Base-by-base conservation (phyloP, 92 coral and sea anemone species). In the Meandrina meandrites region DNA sequence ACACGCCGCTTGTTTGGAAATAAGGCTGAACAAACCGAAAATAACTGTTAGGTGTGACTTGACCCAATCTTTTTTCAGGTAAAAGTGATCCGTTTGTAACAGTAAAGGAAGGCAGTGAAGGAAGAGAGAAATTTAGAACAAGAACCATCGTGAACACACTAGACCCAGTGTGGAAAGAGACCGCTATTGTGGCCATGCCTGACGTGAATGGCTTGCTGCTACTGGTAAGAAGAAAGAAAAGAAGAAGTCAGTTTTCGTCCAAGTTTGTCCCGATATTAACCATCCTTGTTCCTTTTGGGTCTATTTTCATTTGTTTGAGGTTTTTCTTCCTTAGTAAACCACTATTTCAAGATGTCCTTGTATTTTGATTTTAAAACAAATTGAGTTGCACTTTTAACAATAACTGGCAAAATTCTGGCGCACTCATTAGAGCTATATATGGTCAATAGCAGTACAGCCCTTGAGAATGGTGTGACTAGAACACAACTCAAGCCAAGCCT, bases 21-120 rank as follows among this genome's bases (percentile, higher is more conserved):
- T n/a, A n/a, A 40, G 45, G 45, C 2, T 6, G 6, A 6, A 40
- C 45, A 40, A 40, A 40, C 45, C 2, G 45, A 40, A 40, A 40
- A 40, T 40, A 40, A 40, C 6, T 2, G 6, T 40, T n/a, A n/a
- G n/a, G n/a, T n/a, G 45, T 40, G 2, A 40, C 45, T 40, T 40
- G 45, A 40, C 6, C 45, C 45, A 40, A 0, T 40, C 7, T 17
- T 19, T 87, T 78, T 9, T n/a, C 79, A 94, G 98, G 98, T 51
- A 94, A 94, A 90, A 94, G 98, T 53, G 98, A 94, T 80, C 98
- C 98, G 37, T 94, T 94, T 64, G 96, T 94, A 16, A 94, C 94
- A 42, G 76, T 94, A 57, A 87, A 89, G 22, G 82, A 83, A 16
- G 98, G 95, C 17, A 87, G 86, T 17, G 95, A 94, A 75, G 83